Conservation (phyloP, 1,140 invertebrate species). For the Onthophagus taurus region DNA sequence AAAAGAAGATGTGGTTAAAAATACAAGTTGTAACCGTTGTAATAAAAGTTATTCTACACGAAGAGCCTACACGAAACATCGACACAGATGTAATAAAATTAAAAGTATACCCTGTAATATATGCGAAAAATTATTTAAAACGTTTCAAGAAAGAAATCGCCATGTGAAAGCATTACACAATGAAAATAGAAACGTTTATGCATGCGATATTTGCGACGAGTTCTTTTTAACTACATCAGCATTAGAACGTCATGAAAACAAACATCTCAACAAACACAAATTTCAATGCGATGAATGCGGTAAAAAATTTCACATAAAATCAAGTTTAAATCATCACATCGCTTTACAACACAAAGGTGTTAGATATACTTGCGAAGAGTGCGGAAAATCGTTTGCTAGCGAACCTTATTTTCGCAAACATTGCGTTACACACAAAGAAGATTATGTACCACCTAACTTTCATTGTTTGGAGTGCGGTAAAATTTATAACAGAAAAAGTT, state of each 20-base stretch:
- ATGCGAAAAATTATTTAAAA: too few species aligned
- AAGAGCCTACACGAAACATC: too few species aligned
- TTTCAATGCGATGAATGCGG: slow-evolving; percentile 7
- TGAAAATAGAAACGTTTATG: not conserved
- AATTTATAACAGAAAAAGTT: slow-evolving; percentile 11
- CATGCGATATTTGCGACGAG: slow-evolving; percentile 18
- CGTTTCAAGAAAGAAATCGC: too few species aligned
- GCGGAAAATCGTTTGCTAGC: slow-evolving; percentile 2
- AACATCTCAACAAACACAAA: not conserved
- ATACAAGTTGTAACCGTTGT: too few species aligned
- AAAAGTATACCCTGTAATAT: too few species aligned
- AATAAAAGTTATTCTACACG: too few species aligned
- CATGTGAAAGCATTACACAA: too few species aligned
- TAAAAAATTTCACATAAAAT: slow-evolving; percentile 9
- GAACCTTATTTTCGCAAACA: slow-evolving; percentile 5
- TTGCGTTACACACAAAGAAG: slow-evolving; percentile 3
- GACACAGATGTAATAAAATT: too few species aligned
- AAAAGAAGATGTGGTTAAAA: too few species aligned
- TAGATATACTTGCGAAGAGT: slow-evolving; percentile 8
- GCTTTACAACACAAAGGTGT: slow-evolving; percentile 11
- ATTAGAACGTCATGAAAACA: not conserved
- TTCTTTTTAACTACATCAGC: not conserved
- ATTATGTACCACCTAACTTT: slow-evolving; percentile 15
- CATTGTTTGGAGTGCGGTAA: slow-evolving; percentile 23
- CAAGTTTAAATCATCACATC: slow-evolving; percentile 7